phyloP scores from a whole-genome alignment of 2,113 vertebrate genomes.

The Pachycephala philippinensis region DNA sequence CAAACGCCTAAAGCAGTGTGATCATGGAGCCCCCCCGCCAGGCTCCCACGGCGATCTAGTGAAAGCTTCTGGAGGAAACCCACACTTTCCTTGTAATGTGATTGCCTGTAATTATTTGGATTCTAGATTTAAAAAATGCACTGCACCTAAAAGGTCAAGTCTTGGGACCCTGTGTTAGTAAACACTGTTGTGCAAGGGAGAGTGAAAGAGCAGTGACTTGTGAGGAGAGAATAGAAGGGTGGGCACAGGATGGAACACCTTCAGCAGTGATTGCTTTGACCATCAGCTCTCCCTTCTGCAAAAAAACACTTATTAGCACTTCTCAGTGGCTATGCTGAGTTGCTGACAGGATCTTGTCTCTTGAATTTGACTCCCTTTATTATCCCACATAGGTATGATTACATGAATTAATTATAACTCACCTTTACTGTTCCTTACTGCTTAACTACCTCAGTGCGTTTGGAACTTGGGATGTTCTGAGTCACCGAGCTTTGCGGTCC shows the following conservation, averaged over 20 bases:
- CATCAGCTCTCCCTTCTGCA: background rate
- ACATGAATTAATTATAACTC: background rate
- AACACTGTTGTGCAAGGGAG: background rate
- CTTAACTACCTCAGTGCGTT: background rate
- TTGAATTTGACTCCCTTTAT: background rate
- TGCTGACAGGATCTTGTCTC: background rate
- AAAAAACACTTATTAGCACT: background rate
- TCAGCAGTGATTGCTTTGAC: background rate
- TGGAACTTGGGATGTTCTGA: background rate
- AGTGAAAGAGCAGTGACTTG: background rate
- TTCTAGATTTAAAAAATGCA: background rate
- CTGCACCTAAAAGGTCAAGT: background rate
- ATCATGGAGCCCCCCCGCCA: accelerated
- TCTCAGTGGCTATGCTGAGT: background rate
- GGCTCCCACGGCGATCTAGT: background rate
- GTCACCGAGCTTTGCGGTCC: background rate
- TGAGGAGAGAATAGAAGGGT: background rate
- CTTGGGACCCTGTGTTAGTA: background rate
- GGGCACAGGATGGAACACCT: background rate
- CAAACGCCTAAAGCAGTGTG: background rate
- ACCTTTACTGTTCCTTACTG: background rate
- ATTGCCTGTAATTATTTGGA: background rate
- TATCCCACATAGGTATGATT: background rate
- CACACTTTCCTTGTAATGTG: background rate
- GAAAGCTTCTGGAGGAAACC: background rate